Evolutionary conservation across 2,888 invertebrate species (phyloP), one percentile per base, ranked within the genome.

Genomic region (Himalopsyche japonica): DNA sequence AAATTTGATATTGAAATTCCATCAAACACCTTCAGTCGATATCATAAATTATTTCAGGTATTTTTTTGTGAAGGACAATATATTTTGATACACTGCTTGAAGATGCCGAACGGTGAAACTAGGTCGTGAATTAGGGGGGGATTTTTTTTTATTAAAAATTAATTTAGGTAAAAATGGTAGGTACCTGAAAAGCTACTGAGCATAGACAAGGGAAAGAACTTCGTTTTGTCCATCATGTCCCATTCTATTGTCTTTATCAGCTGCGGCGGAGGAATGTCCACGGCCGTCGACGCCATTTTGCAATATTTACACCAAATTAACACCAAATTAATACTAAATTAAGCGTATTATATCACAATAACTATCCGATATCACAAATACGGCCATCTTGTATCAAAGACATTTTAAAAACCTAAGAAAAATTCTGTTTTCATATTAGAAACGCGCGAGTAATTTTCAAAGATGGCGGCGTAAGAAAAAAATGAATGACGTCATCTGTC

Each of bases 191-290:
- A 96, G 78, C 97, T 96, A 89, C 98, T 98, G 18, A 97, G 91
- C 92, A 98, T 96, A 84, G 98, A 98, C 83, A 99, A 91, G 0
- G 98, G 98, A 89, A 97, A 97, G 90, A 98, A 99, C 89, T 98
- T 98, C 78, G 93, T 93, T 89, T 98, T 98, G 90, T 99, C 97
- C 98, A 99, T 97, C 99, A 99, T 99, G 87, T 98, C 95, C 97
- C 98, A 97, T 91, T 99, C 99, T 86, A 99, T 98, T 7, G 96
- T 98, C 34, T 95, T 95, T 86, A 97, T 96, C 82, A 95, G 93
- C 88, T 93, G 92, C 0, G 93, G 92, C 24, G 90, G 90, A 6
- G 94, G 93, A 18, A 92, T 91, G 88, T 94, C 94, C 89, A 93
- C 89, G 87, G 90, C 86, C 20, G 85, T 18, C 78, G 88, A 87